Evolutionary conservation across 2,113 vertebrate genomes (phyloP).

Genomic region (Parotia lawesii): DNA sequence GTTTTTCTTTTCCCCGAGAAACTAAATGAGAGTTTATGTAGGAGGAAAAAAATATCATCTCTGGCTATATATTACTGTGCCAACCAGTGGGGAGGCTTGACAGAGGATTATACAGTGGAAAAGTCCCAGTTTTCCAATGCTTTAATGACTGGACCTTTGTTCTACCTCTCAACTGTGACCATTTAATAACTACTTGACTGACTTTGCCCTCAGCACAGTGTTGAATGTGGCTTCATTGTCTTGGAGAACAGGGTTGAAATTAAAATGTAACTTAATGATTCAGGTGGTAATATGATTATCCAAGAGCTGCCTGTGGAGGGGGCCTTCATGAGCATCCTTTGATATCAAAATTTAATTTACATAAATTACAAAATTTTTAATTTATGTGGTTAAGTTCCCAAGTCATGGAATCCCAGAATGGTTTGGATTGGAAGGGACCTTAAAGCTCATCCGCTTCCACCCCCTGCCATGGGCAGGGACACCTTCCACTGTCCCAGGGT

Average conservation of each 20-base stretch:
- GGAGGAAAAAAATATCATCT: neutral
- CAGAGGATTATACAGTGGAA: neutral
- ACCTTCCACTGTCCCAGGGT: accelerated
- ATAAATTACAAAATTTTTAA: too few relatives aligned
- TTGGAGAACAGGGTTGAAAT: neutral
- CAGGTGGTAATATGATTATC: neutral
- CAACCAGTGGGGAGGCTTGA: neutral
- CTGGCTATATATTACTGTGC: neutral
- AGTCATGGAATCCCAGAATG: neutral
- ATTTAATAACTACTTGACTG: neutral
- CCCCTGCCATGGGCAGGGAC: neutral
- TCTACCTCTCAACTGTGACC: neutral
- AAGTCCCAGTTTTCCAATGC: neutral
- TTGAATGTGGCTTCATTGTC: neutral
- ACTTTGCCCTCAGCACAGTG: neutral
- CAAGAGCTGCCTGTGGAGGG: neutral
- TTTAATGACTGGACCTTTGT: neutral
- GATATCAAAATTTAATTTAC: neutral
- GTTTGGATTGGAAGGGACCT: neutral
- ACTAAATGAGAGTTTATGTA: neutral
- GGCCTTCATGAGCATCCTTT: neutral
- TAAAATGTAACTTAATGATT: neutral
- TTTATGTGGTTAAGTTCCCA: neutral
- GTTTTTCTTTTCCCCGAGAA: neutral
- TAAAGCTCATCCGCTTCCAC: neutral